Conservation (phyloP, 1,140 invertebrate genomes). For the Pomacea maculata region DNA sequence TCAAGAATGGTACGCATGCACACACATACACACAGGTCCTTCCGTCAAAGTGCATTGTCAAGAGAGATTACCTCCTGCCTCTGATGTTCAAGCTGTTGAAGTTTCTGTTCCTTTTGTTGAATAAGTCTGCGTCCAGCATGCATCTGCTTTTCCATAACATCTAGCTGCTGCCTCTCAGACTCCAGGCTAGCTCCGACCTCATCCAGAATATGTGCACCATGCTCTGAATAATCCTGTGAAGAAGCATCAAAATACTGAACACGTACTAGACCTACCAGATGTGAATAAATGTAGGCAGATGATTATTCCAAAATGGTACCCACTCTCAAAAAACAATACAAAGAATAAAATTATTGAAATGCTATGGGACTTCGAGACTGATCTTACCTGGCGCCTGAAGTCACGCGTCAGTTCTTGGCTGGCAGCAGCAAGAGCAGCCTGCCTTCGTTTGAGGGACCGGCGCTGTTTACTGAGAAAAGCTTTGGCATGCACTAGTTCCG, state of each 20-base stretch:
- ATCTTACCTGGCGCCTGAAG: too few relatives aligned
- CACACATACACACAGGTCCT: too few relatives aligned
- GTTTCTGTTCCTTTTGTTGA: constrained; percentile 57
- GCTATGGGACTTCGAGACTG: too few relatives aligned
- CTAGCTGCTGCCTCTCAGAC: constrained; percentile 51
- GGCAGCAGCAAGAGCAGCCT: constrained; percentile 54
- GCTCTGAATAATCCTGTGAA: constrained; percentile 37
- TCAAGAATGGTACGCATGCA: too few relatives aligned
- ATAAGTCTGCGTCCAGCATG: constrained; percentile 51
- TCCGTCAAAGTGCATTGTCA: too few relatives aligned
- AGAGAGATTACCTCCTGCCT: constrained; percentile 1
- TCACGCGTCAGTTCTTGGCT: constrained; percentile 45
- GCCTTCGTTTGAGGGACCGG: constrained; percentile 54
- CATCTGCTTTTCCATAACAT: constrained; percentile 54
- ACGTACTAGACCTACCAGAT: too few relatives aligned
- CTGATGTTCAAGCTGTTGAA: constrained; percentile 44
- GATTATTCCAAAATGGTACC: not conserved
- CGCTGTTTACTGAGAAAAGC: constrained; percentile 58
- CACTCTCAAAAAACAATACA: not conserved
- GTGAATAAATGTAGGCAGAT: not conserved
- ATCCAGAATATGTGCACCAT: constrained; percentile 47
- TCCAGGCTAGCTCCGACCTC: constrained; percentile 56
- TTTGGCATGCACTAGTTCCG: constrained; percentile 46
- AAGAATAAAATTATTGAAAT: not conserved
- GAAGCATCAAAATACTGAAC: too few relatives aligned